phyloP scores from a whole-genome alignment of 1,140 invertebrate species.

The Neotoxoptera formosana region DNA sequence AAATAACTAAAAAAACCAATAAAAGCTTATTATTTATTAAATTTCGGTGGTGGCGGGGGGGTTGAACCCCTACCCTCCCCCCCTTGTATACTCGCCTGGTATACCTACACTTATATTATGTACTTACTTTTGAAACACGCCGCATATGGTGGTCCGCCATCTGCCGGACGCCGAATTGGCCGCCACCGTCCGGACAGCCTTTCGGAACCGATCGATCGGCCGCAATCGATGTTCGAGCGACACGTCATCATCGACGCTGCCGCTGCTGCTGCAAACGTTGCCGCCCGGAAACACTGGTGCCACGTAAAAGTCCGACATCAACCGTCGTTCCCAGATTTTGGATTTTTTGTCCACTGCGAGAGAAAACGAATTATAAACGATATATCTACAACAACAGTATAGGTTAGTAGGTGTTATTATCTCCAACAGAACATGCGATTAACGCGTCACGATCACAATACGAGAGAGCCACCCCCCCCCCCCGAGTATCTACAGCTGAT shows the following conservation, averaged over 20 bases:
- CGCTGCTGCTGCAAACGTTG: constrained; percentile 62
- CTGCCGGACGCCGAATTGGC: not conserved
- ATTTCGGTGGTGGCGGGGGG: too few relatives aligned
- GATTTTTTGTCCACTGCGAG: constrained; percentile 73
- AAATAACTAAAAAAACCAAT: too few relatives aligned
- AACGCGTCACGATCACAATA: not conserved
- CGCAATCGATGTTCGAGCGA: not conserved
- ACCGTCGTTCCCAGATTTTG: constrained; percentile 80
- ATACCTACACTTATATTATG: not conserved
- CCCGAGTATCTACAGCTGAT: not conserved
- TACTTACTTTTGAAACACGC: constrained; percentile 47
- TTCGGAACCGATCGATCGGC: constrained; percentile 38
- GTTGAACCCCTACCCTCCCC: too few relatives aligned
- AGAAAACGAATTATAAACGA: not conserved
- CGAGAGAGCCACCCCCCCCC: too few relatives aligned
- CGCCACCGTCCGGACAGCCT: not conserved
- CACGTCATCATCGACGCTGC: not conserved
- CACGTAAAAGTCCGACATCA: constrained; percentile 89
- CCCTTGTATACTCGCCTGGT: too few relatives aligned
- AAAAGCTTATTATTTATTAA: too few relatives aligned
- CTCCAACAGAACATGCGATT: too few relatives aligned
- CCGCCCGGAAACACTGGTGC: constrained; percentile 72
- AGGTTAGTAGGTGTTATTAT: not conserved
- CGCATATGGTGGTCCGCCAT: constrained; percentile 31
- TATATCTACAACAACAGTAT: not conserved